Evolutionary conservation across 2,113 vertebrate genomes (phyloP).

Genomic region (Halcyon malimbica): DNA sequence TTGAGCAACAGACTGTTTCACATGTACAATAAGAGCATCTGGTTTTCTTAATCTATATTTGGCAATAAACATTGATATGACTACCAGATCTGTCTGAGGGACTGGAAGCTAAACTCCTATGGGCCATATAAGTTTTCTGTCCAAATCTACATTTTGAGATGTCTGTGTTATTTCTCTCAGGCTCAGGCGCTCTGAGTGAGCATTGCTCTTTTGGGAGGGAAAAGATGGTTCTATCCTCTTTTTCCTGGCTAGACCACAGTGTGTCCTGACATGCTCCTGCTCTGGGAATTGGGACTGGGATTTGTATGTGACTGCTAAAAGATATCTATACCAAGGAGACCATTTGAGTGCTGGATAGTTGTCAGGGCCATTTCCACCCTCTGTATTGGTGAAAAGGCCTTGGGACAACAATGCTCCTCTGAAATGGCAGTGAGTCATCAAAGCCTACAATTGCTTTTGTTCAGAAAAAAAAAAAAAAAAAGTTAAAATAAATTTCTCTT

Average conservation of each 20-base stretch:
- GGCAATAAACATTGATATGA: neutral
- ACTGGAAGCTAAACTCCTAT: neutral
- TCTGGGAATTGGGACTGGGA: constrained; percentile 19
- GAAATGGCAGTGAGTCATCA: neutral
- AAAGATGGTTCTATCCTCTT: neutral
- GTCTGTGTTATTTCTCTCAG: neutral
- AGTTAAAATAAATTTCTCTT: neutral
- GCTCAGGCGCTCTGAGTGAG: neutral
- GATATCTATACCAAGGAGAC: neutral
- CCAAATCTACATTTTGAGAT: neutral
- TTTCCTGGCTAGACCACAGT: constrained; percentile 13
- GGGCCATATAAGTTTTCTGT: neutral
- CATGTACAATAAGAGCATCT: neutral
- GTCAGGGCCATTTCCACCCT: neutral
- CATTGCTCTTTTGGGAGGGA: neutral
- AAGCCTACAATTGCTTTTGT: neutral
- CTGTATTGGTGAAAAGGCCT: neutral
- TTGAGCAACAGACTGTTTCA: neutral
- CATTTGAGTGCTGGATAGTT: neutral
- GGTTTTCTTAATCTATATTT: neutral
- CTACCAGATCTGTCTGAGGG: neutral
- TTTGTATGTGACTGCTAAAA: neutral
- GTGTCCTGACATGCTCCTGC: constrained; percentile 53
- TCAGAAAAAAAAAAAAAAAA: neutral
- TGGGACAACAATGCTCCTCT: neutral